Evolutionary conservation across 1,140 invertebrate genomes (phyloP), one percentile per base, ranked within the genome.

Genomic region (Drosophila tropicalis): DNA sequence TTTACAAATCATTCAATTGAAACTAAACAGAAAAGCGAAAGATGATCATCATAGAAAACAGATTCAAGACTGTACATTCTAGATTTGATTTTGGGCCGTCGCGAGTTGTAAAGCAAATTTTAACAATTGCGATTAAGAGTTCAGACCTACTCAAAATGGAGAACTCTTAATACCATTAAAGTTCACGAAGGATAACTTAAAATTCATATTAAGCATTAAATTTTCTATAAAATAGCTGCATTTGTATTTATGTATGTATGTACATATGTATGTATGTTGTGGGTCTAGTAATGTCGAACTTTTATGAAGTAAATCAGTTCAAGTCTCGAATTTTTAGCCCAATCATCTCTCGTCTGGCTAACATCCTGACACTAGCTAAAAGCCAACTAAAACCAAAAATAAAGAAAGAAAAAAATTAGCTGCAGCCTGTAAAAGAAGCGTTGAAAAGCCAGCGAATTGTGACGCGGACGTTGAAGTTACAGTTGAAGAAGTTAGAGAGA

Each of bases 361-460:
- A 22, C 19, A 22, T 51, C 44, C 44, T 51, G 44, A 51, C 17
- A 22, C 44, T 12, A 51, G 10, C 17, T 22, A 9, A 19, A 51
- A 51, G 9, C 70, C 58, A 72, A 63, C 71, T 62, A 55, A 44
- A 67, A 75, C 58, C 64, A 25, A 67, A 64, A 64, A 64, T 17
- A 71, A 13, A 66, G 22, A 19, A 44, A 32, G 32, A 47, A 58
- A 56, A 62, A 74, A 61, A 61, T 58, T 62, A 39, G 17, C 58
- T 25, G 5, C 25, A 56, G 60, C 47, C 32, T 56, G 40, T 60
- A 62, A 44, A 60, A 65, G 67, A 66, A 41, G 73, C 81, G 67
- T 67, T 70, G 72, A 67, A 75, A 87, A 83, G 72, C 62, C 65
- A 73, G 57, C 76, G 83, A 82, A 80, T 77, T 70, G 83, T 78